A percentile compares a stretch with the other conserved stretches of the same genome.
Evolutionary conservation across 2,888 invertebrate genomes (phyloP).

Genomic region (Pristionchus maxplancki): DNA sequence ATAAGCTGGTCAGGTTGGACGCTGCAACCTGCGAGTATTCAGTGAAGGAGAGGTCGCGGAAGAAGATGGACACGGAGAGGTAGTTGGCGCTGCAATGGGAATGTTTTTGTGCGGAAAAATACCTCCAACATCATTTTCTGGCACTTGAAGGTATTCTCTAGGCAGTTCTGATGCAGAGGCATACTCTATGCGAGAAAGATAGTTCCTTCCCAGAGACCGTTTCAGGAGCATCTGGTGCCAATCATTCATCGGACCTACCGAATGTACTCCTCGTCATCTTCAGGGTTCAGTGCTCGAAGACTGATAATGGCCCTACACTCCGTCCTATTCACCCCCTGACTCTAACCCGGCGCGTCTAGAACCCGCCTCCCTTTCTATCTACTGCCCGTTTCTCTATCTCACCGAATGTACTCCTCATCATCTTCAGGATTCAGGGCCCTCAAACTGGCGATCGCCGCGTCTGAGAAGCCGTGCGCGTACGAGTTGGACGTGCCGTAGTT

Average conservation of each 20-base stretch:
- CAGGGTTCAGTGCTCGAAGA: conserved; percentile 56
- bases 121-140: too few relatives aligned
- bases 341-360: too few relatives aligned
- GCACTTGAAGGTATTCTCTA: too few relatives aligned
- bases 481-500: conserved; percentile 71
- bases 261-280: conserved; percentile 59
- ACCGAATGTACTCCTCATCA: conserved; percentile 59
- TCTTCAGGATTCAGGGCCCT: conserved; percentile 55
- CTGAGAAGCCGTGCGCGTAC: conserved; percentile 67
- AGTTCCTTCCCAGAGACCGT: too few relatives aligned
- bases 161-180: too few relatives aligned
- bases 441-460: conserved; percentile 62
- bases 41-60: conserved; percentile 72
- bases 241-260: too few relatives aligned
- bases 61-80: conserved; percentile 71
- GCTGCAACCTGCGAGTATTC: conserved; percentile 71
- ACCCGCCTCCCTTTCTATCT: too few relatives aligned
- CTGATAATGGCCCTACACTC: conserved; percentile 62
- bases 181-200: too few relatives aligned
- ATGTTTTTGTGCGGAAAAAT: background rate
- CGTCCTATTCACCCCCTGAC: too few relatives aligned
- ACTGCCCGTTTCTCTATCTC: too few relatives aligned
- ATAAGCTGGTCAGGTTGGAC: conserved; percentile 62
- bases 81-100: conserved; percentile 60
- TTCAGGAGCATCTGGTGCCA: too few relatives aligned